Conservation (phyloP, 2,113 vertebrate species). For the Chlorocebus sabaeus region DNA sequence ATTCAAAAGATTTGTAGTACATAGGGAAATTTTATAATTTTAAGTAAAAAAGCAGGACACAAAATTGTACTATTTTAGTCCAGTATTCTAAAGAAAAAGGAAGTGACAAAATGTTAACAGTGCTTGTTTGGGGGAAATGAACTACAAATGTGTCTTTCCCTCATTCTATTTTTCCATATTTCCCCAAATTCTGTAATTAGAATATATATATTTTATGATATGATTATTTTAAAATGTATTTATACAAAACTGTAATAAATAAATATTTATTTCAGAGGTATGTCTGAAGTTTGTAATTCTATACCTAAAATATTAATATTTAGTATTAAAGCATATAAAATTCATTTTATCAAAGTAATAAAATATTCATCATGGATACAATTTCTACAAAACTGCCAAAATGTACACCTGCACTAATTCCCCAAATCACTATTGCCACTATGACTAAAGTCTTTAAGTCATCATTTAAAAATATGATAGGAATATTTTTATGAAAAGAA, state of each 20-base stretch:
- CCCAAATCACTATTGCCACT: neutral
- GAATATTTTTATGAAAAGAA: neutral
- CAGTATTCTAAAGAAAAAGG: neutral
- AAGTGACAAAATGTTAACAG: neutral
- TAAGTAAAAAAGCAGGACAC: neutral
- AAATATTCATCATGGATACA: neutral
- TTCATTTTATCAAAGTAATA: neutral
- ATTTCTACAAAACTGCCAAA: constrained; percentile 14
- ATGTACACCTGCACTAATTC: neutral
- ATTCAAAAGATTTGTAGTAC: neutral
- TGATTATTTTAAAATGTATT: neutral
- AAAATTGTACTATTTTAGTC: neutral
- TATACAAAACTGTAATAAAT: neutral
- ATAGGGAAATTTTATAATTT: neutral
- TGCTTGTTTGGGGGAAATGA: neutral
- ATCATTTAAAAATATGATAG: neutral
- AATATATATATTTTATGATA: neutral
- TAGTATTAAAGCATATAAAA: neutral
- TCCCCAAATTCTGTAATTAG: neutral
- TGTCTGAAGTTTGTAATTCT: neutral
- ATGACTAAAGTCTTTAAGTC: neutral
- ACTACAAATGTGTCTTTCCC: neutral
- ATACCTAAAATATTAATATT: neutral
- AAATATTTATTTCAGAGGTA: neutral
- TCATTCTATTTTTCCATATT: constrained; percentile 7